Percentiles rank a stretch among this genome's conserved stretches.
phyloP scores from a whole-genome alignment of 2,797 vertebrate genomes.

The Thunnus albacares region DNA sequence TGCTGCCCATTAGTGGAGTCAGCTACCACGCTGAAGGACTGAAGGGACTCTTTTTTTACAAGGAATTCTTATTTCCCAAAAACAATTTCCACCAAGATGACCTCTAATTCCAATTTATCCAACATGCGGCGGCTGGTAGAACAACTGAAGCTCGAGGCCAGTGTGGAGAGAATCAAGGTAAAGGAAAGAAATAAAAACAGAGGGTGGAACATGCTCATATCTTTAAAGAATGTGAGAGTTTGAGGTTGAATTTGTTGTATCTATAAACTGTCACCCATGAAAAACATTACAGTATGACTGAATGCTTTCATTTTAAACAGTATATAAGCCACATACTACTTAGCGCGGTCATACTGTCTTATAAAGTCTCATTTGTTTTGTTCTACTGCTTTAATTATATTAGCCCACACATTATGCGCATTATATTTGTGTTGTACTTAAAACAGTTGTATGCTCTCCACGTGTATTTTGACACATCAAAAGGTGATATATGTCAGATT shows the following conservation, averaged over 20 bases:
- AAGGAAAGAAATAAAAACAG: slow-evolving; percentile 16
- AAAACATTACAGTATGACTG: not conserved
- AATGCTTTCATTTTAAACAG: not conserved
- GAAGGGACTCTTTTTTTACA: slow-evolving; percentile 8
- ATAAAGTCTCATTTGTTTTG: not conserved
- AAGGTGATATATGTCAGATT: slow-evolving; percentile 3
- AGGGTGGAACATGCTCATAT: not conserved
- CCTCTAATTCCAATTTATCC: slow-evolving; percentile 89
- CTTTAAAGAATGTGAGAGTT: not conserved
- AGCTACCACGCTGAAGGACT: slow-evolving; percentile 37
- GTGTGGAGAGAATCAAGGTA: slow-evolving; percentile 95
- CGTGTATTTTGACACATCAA: not conserved
- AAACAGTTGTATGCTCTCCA: not conserved
- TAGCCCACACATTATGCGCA: slow-evolving; percentile 2
- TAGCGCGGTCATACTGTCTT: not conserved
- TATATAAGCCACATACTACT: not conserved
- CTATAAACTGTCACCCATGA: not conserved
- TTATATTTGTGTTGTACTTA: not conserved
- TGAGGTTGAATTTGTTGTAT: not conserved
- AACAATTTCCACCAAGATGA: slow-evolving; percentile 83
- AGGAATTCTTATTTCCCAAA: slow-evolving; percentile 22
- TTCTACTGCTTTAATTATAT: not conserved
- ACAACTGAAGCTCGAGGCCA: slow-evolving; percentile 93
- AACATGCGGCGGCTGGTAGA: slow-evolving; percentile 91
- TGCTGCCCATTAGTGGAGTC: slow-evolving; percentile 56